Conservation (phyloP, 2,113 vertebrate genomes). For the Turdus rufiventris region DNA sequence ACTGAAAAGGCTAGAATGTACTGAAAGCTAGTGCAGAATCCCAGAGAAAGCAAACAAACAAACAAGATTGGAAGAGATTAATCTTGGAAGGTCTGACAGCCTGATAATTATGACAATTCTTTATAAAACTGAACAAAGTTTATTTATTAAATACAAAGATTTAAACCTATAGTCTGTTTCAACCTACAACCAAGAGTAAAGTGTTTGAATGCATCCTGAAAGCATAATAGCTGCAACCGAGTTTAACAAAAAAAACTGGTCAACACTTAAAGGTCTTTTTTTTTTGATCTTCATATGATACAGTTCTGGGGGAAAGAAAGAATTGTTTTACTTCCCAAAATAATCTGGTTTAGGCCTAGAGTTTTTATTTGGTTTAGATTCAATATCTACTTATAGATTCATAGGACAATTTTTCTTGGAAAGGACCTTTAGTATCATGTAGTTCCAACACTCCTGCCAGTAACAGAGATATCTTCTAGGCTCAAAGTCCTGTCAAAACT, state of each 20-base stretch:
- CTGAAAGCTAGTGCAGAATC: background rate
- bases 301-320: background rate
- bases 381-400: background rate
- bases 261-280: background rate
- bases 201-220: background rate
- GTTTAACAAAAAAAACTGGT: background rate
- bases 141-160: background rate
- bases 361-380: background rate
- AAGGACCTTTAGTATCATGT: background rate
- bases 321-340: background rate
- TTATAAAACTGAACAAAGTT: background rate
- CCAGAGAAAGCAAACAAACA: background rate
- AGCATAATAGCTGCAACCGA: background rate
- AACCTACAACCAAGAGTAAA: background rate
- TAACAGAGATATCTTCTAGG: background rate
- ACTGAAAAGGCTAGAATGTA: background rate
- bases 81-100: background rate
- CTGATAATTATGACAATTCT: background rate
- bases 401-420: background rate
- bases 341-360: background rate
- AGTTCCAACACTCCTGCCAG: background rate
- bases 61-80: background rate
- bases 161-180: background rate
- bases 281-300: background rate
- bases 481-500: background rate